Evolutionary conservation across 2,797 vertebrate genomes (phyloP).

Genomic region (Myripristis murdjan): DNA sequence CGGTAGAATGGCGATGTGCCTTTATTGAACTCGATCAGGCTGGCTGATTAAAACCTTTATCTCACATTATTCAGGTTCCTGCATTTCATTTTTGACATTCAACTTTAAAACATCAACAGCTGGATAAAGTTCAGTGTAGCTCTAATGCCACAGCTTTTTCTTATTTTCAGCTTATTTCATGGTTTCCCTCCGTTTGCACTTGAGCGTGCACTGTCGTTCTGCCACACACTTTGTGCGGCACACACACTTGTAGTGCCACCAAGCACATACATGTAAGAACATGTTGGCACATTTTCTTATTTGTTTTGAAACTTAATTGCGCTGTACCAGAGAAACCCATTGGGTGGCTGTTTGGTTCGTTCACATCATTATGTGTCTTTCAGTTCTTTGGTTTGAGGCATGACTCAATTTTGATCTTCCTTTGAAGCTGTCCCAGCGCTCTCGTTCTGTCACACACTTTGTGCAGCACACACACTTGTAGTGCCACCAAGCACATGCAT

Average conservation of each 20-base stretch:
- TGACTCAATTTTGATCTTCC: slow-evolving; percentile 60
- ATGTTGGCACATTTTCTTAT: slow-evolving; percentile 2
- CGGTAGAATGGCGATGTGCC: too few relatives aligned
- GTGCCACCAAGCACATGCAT: background rate
- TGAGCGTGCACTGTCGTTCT: too few relatives aligned
- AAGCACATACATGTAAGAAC: background rate
- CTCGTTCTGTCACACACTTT: too few relatives aligned
- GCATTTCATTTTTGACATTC: slow-evolving; percentile 2
- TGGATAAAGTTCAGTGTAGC: too few relatives aligned
- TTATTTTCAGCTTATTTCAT: background rate
- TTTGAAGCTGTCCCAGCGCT: too few relatives aligned
- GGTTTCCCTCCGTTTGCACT: background rate
- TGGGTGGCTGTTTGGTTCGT: slow-evolving; percentile 18
- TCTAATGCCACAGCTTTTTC: background rate
- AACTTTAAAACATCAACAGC: background rate
- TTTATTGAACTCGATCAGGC: background rate
- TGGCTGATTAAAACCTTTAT: slow-evolving; percentile 15
- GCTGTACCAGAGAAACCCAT: slow-evolving; percentile 9
- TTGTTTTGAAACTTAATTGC: slow-evolving; percentile 50
- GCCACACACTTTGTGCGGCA: background rate
- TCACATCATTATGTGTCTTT: slow-evolving; percentile 48
- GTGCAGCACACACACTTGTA: background rate
- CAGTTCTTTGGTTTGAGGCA: slow-evolving; percentile 47
- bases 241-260: background rate
- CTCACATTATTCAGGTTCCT: background rate